These are phyloP conservation scores for Notothenia coriiceps DNA, from an alignment of 2,113 vertebrate species.

Conservation along the genomic window DNA sequence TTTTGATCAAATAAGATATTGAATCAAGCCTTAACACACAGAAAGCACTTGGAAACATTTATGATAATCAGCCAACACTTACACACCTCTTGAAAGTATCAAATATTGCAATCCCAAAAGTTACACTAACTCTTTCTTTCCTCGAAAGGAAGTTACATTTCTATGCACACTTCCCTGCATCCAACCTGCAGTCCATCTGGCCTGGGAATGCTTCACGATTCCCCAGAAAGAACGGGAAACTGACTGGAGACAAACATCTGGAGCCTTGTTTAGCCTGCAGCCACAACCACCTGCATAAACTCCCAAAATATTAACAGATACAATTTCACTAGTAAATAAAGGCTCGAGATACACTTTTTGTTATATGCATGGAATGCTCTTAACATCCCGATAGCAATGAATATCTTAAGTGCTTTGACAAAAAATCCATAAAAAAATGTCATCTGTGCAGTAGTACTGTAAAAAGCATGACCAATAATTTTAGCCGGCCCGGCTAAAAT, in stretches of 20 bases:
- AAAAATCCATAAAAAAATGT: no score
- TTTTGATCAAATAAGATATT: not conserved
- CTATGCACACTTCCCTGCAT: not conserved
- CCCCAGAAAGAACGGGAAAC: conserved; percentile 13
- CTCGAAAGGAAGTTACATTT: not conserved
- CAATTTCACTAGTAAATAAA: not conserved
- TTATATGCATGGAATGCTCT: no score
- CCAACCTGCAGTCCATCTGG: conserved; percentile 25
- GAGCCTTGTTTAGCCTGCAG: not conserved
- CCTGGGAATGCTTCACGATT: conserved; percentile 19
- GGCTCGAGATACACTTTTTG: no score
- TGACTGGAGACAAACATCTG: not conserved
- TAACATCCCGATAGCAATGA: no score
- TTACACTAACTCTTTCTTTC: not conserved
- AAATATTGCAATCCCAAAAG: not conserved
- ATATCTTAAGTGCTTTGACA: no score
- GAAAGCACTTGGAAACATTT: no score
- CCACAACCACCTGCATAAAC: not conserved
- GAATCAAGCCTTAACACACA: no score
- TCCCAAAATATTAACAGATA: not conserved
- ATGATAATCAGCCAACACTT: not conserved
- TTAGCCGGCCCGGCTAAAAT: no score
- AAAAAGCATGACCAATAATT: no score
- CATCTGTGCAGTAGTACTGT: no score
- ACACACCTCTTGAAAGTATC: not conserved